Base-by-base conservation (phyloP, 1,140 invertebrate genomes). In the Heliconius hewitsoni region DNA sequence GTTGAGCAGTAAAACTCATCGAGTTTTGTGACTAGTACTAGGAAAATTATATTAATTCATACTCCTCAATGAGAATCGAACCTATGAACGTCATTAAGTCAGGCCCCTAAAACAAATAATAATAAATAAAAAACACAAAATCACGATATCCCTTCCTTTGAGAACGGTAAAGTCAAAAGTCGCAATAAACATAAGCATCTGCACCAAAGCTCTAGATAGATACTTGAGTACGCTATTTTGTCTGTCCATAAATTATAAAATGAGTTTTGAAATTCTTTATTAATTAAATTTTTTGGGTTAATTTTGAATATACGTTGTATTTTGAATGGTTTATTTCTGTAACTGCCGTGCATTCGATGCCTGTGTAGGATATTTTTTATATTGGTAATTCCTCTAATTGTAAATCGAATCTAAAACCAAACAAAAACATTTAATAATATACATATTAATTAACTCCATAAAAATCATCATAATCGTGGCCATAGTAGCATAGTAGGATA, bases 101-200 rank as follows among this genome's bases (percentile, higher is more conserved):
- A 18, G 5, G 0, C 1, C n/a, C 23, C 19, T 23, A 60, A 30
- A 60, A 13, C 9, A 27, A 66, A 27, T 23, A 27, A 27, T 27
- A 66, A 66, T 27, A 66, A 66, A 57, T 19, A 57, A 19, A 57
- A 57, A 27, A 23, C 34, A 37, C 34, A 6, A 37, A 37, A 60
- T n/a, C n/a, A 60, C n/a, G 11, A 66, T 66, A 66, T 27, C 6
- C 8, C 3, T 66, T 66, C n/a, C 60, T 66, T 66, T 66, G 60
- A 16, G n/a, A 66, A 66, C 23, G 60, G 23, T 66, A 27, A 66
- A 66, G 60, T 66, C 60, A 27, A 60, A 60, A 66, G 60, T 66
- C 60, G 9, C 18, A 8, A 3, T 8, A n/a, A 66, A 30, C 60
- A 23, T 52, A 57, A 57, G 23, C 11, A 27, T 66, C 57, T 27